Conservation (phyloP, 2,113 vertebrate genomes). For the Albula glossodonta region DNA sequence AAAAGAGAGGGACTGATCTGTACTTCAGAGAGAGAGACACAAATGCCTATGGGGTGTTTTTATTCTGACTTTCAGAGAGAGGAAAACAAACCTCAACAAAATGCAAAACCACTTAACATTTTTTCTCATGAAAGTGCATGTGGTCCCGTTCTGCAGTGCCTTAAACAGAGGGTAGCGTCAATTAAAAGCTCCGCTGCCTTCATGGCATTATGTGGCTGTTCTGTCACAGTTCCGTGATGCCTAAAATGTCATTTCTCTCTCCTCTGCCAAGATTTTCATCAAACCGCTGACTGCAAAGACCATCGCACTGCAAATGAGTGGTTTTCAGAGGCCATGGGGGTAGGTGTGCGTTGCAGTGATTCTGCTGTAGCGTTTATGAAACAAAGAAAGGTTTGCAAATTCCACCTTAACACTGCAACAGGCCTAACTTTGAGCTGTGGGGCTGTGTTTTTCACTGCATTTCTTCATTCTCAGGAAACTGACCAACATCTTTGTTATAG, state of each 20-base stretch:
- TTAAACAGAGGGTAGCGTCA: neutral
- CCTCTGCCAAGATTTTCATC: neutral
- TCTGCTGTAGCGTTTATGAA: neutral
- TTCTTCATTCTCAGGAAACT: neutral
- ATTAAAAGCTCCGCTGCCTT: constrained; percentile 15
- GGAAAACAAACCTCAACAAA: neutral
- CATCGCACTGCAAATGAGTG: neutral
- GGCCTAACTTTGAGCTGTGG: neutral
- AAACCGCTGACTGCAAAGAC: neutral
- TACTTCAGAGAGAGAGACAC: neutral
- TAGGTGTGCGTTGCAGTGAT: neutral
- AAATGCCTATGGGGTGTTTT: neutral
- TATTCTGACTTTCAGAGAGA: neutral
- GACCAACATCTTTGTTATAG: neutral
- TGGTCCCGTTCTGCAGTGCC: neutral
- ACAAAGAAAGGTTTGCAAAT: neutral
- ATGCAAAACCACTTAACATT: neutral
- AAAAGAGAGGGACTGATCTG: neutral
- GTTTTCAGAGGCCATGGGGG: neutral
- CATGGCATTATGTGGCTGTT: neutral
- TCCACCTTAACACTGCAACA: neutral
- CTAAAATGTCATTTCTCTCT: neutral
- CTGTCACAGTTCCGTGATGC: neutral
- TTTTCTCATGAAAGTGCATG: constrained; percentile 16
- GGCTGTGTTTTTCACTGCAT: neutral